Evolutionary conservation across 2,888 invertebrate genomes (phyloP).

Genomic region (Megamerina dolium): DNA sequence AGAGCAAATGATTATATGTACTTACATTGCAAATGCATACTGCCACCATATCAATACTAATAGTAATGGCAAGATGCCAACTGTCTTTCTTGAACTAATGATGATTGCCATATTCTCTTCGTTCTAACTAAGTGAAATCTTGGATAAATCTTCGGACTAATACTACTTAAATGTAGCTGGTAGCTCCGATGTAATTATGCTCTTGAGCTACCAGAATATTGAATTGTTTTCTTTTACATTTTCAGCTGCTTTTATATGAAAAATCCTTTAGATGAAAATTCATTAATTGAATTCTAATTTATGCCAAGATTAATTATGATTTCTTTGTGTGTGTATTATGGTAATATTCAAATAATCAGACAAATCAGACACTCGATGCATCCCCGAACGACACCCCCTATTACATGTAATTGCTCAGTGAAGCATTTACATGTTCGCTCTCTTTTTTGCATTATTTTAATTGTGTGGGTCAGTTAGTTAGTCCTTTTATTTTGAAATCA

Average conservation of each 20-base stretch:
- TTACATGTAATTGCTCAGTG: neutral
- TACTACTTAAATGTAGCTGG: neutral
- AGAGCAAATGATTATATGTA: no score
- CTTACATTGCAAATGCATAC: neutral
- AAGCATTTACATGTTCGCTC: neutral
- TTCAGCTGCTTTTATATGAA: slow-evolving; percentile 10
- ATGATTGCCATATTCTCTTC: no score
- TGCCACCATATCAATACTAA: neutral
- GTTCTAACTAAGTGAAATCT: no score
- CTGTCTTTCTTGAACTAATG: no score
- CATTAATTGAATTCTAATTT: slow-evolving; percentile 10
- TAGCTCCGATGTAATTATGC: neutral
- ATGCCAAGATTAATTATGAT: slow-evolving; percentile 10
- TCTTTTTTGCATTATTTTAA: neutral
- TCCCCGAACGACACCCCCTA: neutral
- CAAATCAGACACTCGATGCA: no score
- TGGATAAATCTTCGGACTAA: no score
- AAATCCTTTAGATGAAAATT: neutral
- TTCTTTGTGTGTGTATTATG: no score
- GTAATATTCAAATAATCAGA: no score
- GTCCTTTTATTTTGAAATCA: neutral
- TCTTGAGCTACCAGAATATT: neutral
- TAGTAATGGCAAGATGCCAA: neutral
- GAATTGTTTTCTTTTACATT: neutral
- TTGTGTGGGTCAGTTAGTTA: neutral